Evolutionary conservation across 2,797 vertebrate genomes (phyloP).

Genomic region (Microctenopoma stevenorrisi): DNA sequence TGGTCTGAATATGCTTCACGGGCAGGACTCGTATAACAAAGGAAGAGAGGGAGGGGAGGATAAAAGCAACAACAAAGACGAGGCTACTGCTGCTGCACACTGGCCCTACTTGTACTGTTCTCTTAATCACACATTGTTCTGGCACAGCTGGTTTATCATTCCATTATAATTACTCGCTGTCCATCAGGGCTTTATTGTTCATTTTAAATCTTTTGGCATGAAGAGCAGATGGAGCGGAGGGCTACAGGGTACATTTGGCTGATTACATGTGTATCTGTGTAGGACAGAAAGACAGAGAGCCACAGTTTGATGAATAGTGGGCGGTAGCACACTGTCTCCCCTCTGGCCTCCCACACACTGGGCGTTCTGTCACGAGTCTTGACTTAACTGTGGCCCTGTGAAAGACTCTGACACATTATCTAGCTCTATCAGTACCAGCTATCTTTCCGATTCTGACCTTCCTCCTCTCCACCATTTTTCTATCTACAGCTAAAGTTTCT

Average conservation of each 20-base stretch:
- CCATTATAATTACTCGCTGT: slow-evolving; percentile 62
- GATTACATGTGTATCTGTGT: slow-evolving; percentile 60
- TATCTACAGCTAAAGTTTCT: neutral
- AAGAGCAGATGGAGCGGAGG: slow-evolving; percentile 56
- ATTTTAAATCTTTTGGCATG: slow-evolving; percentile 55
- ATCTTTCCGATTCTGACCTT: slow-evolving; percentile 12
- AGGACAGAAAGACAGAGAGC: slow-evolving; percentile 40
- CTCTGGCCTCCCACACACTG: slow-evolving; percentile 54
- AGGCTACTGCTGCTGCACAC: slow-evolving; percentile 39
- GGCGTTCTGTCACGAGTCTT: slow-evolving; percentile 50
- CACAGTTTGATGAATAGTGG: slow-evolving; percentile 62
- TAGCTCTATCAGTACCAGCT: slow-evolving; percentile 32
- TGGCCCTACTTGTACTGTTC: slow-evolving; percentile 35
- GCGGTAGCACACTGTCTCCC: slow-evolving; percentile 30
- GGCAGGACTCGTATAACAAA: slow-evolving; percentile 43
- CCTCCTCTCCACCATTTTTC: neutral
- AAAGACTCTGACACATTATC: slow-evolving; percentile 25
- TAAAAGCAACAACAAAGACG: slow-evolving; percentile 25
- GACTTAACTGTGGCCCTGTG: slow-evolving; percentile 31
- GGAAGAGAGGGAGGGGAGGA: slow-evolving; percentile 32
- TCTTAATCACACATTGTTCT: slow-evolving; percentile 56
- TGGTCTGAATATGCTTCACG: slow-evolving; percentile 37
- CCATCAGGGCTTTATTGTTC: slow-evolving; percentile 63
- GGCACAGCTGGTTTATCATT: slow-evolving; percentile 66
- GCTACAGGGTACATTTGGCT: slow-evolving; percentile 53